These are phyloP conservation scores for Oceanodroma tethys DNA, from an alignment of 2,113 vertebrate species.

Conservation along the genomic window DNA sequence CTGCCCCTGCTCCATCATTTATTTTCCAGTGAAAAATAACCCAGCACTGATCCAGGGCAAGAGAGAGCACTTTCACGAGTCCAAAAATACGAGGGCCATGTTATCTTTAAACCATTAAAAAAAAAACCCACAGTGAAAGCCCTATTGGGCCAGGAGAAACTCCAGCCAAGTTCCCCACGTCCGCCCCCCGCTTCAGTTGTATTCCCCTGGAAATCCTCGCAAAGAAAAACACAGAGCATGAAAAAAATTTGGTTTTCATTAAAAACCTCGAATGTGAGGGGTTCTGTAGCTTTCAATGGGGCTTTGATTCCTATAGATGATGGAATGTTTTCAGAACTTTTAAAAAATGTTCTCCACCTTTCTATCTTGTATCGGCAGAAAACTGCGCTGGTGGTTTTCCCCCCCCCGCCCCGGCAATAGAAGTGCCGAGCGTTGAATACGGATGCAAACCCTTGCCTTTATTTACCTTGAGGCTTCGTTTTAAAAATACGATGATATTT, in stretches of 20 bases:
- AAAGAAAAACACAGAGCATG: constrained; percentile 50
- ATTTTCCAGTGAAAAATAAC: constrained; percentile 44
- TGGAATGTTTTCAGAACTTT: constrained; percentile 72
- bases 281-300: constrained; percentile 71
- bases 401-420: background rate
- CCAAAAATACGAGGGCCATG: constrained; percentile 34
- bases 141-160: background rate
- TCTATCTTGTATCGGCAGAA: constrained; percentile 43
- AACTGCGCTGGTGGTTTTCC: background rate
- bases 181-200: background rate
- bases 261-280: constrained; percentile 54
- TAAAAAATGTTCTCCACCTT: constrained; percentile 50
- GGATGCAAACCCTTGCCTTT: background rate
- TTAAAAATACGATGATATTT: constrained; percentile 40
- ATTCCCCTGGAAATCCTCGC: constrained; percentile 61
- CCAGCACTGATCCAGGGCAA: background rate
- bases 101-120: constrained; percentile 45
- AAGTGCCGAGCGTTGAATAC: background rate
- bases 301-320: constrained; percentile 72
- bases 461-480: constrained; percentile 48
- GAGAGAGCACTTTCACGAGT: background rate
- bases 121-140: background rate
- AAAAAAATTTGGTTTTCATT: constrained; percentile 75
- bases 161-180: background rate
- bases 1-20: background rate